phyloP scores from a whole-genome alignment of 2,888 invertebrate genomes.

The Scaptomyza polygonia region DNA sequence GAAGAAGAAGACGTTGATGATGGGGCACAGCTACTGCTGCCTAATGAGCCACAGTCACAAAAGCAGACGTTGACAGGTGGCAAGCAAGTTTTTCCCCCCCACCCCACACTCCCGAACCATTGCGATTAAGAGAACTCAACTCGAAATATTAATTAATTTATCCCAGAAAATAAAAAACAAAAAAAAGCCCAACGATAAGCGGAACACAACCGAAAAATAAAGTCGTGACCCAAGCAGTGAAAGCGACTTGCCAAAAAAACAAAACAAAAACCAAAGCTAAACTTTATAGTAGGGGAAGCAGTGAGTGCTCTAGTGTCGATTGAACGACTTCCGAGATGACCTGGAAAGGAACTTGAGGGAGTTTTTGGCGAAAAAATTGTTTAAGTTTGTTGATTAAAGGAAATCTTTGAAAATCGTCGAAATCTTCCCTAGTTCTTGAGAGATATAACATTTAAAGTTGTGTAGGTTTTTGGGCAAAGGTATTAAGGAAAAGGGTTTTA shows the following conservation, averaged over 20 bases:
- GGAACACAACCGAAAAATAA: conserved; percentile 4
- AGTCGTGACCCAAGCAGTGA: conserved; percentile 67
- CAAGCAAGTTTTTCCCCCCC: conserved; percentile 13
- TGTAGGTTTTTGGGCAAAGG: too few relatives aligned
- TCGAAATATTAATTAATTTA: conserved; percentile 72
- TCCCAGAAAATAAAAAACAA: background rate
- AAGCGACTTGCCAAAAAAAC: conserved; percentile 41
- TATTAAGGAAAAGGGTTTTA: too few relatives aligned
- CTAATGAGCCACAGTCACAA: conserved; percentile 46
- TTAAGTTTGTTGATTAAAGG: too few relatives aligned
- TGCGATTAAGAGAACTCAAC: conserved; percentile 62
- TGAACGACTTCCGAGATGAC: background rate
- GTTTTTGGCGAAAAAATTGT: too few relatives aligned
- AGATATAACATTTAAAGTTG: too few relatives aligned
- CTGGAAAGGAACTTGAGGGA: background rate
- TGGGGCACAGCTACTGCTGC: conserved; percentile 36
- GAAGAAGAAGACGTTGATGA: conserved; percentile 16
- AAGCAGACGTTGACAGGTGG: conserved; percentile 47
- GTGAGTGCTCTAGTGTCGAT: background rate
- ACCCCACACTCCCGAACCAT: conserved; percentile 12
- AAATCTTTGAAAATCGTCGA: too few relatives aligned
- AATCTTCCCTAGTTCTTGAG: too few relatives aligned
- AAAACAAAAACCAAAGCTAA: conserved; percentile 5
- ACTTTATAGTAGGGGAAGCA: background rate
- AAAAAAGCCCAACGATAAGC: conserved; percentile 29